A percentile compares a stretch with the other conserved stretches of the same genome.
Evolutionary conservation across 2,888 invertebrate genomes (phyloP).

Genomic region (Ashinkailepas kermadecensis): DNA sequence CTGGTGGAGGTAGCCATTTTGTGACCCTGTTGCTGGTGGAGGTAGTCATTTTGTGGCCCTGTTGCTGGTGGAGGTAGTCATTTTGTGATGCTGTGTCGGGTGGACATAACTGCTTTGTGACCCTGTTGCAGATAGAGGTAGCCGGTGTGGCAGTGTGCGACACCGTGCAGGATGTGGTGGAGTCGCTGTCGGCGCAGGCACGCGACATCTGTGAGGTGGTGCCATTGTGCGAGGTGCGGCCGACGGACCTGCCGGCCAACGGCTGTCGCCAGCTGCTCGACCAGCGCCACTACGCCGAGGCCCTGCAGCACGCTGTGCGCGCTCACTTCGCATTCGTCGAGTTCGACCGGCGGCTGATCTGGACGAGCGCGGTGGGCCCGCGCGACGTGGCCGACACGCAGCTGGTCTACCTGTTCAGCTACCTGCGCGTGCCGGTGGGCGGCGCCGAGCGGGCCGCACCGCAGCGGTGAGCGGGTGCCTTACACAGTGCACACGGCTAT

Average conservation of each 20-base stretch:
- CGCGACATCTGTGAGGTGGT: background rate
- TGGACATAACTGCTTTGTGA: too few species aligned
- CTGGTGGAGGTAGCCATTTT: too few species aligned
- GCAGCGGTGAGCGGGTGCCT: too few species aligned
- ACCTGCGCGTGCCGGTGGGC: background rate
- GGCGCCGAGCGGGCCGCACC: background rate
- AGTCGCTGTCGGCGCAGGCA: background rate
- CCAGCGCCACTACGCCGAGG: constrained; percentile 10
- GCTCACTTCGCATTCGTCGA: constrained; percentile 3
- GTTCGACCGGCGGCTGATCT: constrained; percentile 14
- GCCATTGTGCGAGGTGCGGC: background rate
- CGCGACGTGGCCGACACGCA: background rate
- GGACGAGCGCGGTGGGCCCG: background rate
- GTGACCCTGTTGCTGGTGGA: too few species aligned
- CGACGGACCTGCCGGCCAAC: background rate
- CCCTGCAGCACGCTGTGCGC: constrained; percentile 5
- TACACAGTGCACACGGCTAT: too few species aligned
- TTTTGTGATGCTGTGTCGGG: too few species aligned
- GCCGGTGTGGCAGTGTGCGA: background rate
- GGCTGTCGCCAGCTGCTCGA: background rate
- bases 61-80: too few species aligned
- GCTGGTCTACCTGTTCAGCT: background rate
- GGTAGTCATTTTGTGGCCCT: too few species aligned
- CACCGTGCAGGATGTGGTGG: background rate
- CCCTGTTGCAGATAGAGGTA: background rate